Conservation (phyloP, 1,140 invertebrate genomes). For the Eciton burchellii region DNA sequence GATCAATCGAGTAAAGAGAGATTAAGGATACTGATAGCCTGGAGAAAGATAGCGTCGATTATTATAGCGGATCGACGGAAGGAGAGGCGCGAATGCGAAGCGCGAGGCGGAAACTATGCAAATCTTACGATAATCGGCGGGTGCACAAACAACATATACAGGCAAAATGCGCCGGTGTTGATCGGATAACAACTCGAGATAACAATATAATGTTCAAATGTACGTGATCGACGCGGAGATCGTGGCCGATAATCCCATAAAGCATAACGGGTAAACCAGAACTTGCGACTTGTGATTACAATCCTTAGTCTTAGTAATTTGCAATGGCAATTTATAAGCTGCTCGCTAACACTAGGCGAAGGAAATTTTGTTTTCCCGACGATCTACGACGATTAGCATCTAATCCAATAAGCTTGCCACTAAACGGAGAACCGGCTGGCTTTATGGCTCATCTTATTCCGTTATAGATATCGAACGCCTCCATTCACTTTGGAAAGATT, state of each 20-base stretch:
- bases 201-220: not conserved
- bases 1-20: not conserved
- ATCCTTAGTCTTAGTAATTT: too few species aligned
- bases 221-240: not conserved
- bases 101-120: constrained; percentile 69
- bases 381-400: not conserved
- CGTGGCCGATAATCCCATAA: constrained; percentile 68
- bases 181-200: constrained; percentile 16
- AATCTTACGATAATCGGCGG: constrained; percentile 68
- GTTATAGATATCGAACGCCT: not conserved
- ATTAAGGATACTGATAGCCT: too few species aligned
- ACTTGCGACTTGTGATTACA: not conserved
- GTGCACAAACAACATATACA: constrained; percentile 71
- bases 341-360: not conserved
- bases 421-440: not conserved
- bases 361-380: not conserved
- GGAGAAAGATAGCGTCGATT: not conserved
- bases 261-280: constrained; percentile 72
- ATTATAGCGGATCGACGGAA: not conserved
- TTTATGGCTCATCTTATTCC: not conserved
- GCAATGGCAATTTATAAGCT: not conserved
- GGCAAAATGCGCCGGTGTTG: constrained; percentile 66
- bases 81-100: constrained; percentile 36
- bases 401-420: not conserved
- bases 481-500: too few species aligned